phyloP scores from a whole-genome alignment of 2,888 invertebrate genomes.

The Fabriciana adippe region DNA sequence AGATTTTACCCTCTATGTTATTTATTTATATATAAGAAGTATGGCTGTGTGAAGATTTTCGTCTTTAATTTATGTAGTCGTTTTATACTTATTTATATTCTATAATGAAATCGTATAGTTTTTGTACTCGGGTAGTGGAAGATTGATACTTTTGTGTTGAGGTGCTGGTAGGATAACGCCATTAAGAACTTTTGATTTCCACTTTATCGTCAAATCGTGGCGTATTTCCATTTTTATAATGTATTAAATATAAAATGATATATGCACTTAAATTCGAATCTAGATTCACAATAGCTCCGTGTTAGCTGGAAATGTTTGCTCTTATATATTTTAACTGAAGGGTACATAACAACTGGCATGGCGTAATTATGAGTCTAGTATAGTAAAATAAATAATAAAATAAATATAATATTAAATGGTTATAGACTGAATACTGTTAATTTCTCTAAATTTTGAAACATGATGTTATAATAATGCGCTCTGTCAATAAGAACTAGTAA shows the following conservation, averaged over 20 bases:
- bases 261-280: slow-evolving; percentile 25
- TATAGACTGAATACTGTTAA: slow-evolving; percentile 77
- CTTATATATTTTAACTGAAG: not conserved
- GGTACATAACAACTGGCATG: not conserved
- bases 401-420: slow-evolving; percentile 49
- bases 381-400: slow-evolving; percentile 14
- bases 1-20: slow-evolving; percentile 52
- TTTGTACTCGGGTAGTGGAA: slow-evolving; percentile 13
- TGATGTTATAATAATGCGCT: slow-evolving; percentile 27
- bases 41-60: slow-evolving; percentile 78
- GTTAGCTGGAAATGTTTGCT: not conserved
- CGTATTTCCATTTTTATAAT: slow-evolving; percentile 46
- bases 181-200: slow-evolving; percentile 28
- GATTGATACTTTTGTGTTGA: slow-evolving; percentile 50
- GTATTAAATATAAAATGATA: slow-evolving; percentile 22
- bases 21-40: slow-evolving; percentile 72
- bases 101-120: slow-evolving; percentile 20
- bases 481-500: slow-evolving; percentile 10
- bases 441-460: slow-evolving; percentile 48
- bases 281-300: not conserved
- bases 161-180: slow-evolving; percentile 68
- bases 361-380: slow-evolving; percentile 13
- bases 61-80: slow-evolving; percentile 65
- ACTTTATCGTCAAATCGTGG: slow-evolving; percentile 28
- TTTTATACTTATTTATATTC: slow-evolving; percentile 35